phyloP scores from a whole-genome alignment of 2,797 vertebrate species.

The Semotilus atromaculatus region DNA sequence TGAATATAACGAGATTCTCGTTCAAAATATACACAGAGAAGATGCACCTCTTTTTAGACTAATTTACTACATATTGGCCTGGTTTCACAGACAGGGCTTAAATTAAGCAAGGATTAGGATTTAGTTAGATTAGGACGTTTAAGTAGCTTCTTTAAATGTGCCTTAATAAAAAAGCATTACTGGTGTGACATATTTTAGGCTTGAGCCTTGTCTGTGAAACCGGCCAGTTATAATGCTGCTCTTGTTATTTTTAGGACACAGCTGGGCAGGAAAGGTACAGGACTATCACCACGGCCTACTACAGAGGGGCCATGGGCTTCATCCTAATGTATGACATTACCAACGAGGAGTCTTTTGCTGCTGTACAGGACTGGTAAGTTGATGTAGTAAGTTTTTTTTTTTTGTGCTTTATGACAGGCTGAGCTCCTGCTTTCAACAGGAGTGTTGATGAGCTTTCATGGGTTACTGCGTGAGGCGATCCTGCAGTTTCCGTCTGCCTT shows the following conservation, averaged over 20 bases:
- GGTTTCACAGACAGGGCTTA: too few relatives aligned
- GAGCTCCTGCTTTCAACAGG: background rate
- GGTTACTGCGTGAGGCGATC: background rate
- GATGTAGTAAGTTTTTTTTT: background rate
- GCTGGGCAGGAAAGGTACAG: slow-evolving; percentile 97
- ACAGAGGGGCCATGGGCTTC: slow-evolving; percentile 97
- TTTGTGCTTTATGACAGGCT: background rate
- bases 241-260: slow-evolving; percentile 84
- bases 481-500: background rate
- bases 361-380: slow-evolving; percentile 97
- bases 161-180: too few relatives aligned
- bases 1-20: background rate
- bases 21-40: background rate
- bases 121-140: too few relatives aligned
- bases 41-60: background rate
- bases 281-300: slow-evolving; percentile 98
- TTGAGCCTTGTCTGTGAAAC: too few relatives aligned
- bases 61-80: background rate
- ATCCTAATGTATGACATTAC: slow-evolving; percentile 99
- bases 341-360: slow-evolving; percentile 95
- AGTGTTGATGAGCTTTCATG: background rate
- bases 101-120: too few relatives aligned
- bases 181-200: too few relatives aligned
- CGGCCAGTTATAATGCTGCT: background rate
- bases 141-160: too few relatives aligned